phyloP scores from a whole-genome alignment of 37 sponge, comb jelly and placozoan species.

The Cliona cf. orientalis region DNA sequence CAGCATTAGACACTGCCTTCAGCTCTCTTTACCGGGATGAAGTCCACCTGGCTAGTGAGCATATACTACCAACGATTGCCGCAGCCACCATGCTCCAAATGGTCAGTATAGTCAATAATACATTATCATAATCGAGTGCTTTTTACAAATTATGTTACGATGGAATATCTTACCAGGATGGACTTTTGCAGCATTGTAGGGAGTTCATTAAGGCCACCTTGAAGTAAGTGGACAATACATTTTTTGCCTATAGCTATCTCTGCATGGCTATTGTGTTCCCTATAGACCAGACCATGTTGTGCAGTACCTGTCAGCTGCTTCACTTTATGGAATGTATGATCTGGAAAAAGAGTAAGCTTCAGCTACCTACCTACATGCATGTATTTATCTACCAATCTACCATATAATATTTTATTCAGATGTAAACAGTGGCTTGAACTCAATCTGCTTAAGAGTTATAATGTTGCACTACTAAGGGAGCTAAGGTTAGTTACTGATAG shows the following conservation, averaged over 20 bases:
- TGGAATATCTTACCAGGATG: conserved; percentile 57
- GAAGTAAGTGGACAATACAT: conserved; percentile 64
- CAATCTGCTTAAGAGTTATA: conserved; percentile 41
- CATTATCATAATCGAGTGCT: neutral
- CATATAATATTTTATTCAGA: no score
- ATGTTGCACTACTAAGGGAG: conserved; percentile 43
- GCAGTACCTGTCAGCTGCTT: conserved; percentile 46
- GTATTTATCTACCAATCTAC: no score
- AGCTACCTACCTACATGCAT: no score
- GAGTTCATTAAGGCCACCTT: conserved; percentile 73
- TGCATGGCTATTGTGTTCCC: no score
- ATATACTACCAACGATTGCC: conserved; percentile 64
- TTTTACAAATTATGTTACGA: neutral
- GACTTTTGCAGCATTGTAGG: conserved; percentile 71
- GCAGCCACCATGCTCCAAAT: conserved; percentile 85
- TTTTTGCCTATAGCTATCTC: neutral
- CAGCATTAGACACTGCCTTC: conserved; percentile 77
- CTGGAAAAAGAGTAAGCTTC: conserved; percentile 52
- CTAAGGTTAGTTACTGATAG: conserved; percentile 27
- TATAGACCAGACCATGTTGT: conserved; percentile 48
- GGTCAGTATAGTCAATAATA: conserved; percentile 46
- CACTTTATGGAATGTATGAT: conserved; percentile 55
- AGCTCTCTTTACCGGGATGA: conserved; percentile 79
- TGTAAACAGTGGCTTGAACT: conserved; percentile 63
- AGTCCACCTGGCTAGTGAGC: conserved; percentile 32